These are phyloP conservation scores for Condylura cristata DNA, from an alignment of 2,113 vertebrate species.

Conservation along the genomic window DNA sequence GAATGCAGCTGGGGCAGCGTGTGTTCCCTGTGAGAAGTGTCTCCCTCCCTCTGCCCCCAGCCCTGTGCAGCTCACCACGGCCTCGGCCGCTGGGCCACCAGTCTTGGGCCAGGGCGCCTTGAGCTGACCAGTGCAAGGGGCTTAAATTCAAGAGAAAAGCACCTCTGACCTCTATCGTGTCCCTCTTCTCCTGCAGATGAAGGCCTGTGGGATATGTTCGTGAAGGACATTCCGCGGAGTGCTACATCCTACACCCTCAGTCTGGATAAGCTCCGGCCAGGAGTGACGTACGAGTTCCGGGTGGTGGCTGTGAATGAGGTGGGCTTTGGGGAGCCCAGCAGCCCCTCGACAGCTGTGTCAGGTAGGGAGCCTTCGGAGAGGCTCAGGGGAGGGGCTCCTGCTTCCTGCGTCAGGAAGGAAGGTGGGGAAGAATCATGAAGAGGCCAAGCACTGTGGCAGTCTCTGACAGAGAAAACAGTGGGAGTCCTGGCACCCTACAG, in stretches of 20 bases:
- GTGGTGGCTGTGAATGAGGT: slow-evolving; percentile 93
- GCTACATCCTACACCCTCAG: slow-evolving; percentile 91
- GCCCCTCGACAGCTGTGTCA: slow-evolving; percentile 91
- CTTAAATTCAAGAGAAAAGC: accelerated
- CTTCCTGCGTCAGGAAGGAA: accelerated
- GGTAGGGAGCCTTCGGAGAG: slow-evolving; percentile 83
- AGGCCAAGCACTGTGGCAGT: accelerated
- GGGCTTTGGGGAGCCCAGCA: slow-evolving; percentile 96
- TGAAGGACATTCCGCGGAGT: slow-evolving; percentile 90
- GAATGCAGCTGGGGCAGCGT: accelerated
- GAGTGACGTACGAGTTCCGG: slow-evolving; percentile 96
- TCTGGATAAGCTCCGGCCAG: slow-evolving; percentile 92
- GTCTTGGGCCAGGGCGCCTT: accelerated
- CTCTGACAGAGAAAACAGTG: accelerated
- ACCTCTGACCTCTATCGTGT: background rate
- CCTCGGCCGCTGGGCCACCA: accelerated
- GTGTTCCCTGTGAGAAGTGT: accelerated
- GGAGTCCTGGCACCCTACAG: accelerated
- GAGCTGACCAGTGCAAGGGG: accelerated
- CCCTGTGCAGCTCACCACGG: accelerated
- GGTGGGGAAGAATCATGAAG: accelerated
- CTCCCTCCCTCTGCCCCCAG: background rate
- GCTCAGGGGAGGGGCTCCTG: background rate
- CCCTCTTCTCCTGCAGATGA: slow-evolving; percentile 88
- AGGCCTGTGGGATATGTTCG: slow-evolving; percentile 96